Conservation (phyloP, 2,888 invertebrate species). For the Buathra laborator region DNA sequence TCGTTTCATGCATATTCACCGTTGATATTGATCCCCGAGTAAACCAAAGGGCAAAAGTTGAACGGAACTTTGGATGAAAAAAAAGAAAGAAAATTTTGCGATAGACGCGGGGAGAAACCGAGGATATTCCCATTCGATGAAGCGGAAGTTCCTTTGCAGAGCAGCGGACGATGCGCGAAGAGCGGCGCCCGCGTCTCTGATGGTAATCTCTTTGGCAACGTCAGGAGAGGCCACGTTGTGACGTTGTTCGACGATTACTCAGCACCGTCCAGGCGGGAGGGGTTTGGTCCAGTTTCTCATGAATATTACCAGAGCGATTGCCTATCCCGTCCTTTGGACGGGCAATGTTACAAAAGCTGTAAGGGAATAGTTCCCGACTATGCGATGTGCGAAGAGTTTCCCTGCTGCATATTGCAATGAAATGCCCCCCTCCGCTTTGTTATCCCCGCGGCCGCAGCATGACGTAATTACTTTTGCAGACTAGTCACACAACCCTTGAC, state of each 20-base stretch:
- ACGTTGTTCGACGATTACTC: constrained; percentile 71
- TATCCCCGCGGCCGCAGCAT: not conserved
- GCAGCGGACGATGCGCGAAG: constrained; percentile 1
- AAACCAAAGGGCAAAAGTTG: constrained; percentile 46
- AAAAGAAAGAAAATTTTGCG: constrained; percentile 31
- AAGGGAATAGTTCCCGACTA: constrained; percentile 56
- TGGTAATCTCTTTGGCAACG: constrained; percentile 64
- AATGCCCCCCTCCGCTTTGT: constrained; percentile 7
- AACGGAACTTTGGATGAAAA: constrained; percentile 44
- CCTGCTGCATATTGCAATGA: constrained; percentile 67
- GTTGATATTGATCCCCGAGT: constrained; percentile 57
- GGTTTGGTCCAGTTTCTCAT: constrained; percentile 67
- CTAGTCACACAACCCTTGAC: constrained; percentile 13
- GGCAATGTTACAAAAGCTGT: constrained; percentile 56
- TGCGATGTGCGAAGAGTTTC: constrained; percentile 9
- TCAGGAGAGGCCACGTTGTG: constrained; percentile 31
- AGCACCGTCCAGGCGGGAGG: constrained; percentile 28
- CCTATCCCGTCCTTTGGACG: constrained; percentile 37
- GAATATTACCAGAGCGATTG: constrained; percentile 67
- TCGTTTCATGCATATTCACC: constrained; percentile 62
- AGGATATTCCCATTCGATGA: constrained; percentile 53
- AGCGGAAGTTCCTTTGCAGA: constrained; percentile 45
- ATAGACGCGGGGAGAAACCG: not conserved
- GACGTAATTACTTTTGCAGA: constrained; percentile 60
- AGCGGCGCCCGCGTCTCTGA: constrained; percentile 51